Conservation (phyloP, 2,888 invertebrate species). For the Gymnoscelis rufifasciata region DNA sequence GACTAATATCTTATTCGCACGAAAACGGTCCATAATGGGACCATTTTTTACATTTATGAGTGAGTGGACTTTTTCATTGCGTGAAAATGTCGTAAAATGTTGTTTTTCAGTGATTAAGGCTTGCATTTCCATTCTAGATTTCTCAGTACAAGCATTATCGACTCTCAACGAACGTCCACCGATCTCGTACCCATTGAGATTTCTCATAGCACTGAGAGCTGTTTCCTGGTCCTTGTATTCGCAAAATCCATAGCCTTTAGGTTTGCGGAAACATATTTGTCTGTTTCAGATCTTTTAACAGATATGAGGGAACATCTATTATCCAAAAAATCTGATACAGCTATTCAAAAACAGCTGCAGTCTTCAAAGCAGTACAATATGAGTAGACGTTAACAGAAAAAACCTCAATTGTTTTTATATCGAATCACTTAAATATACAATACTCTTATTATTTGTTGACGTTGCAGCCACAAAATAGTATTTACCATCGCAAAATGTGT, state of each 20-base stretch:
- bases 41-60: slow-evolving; percentile 38
- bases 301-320: no score
- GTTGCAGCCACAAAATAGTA: no score
- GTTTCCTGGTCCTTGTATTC: slow-evolving; percentile 99
- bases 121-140: slow-evolving; percentile 97
- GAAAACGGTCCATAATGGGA: slow-evolving; percentile 40
- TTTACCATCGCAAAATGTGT: no score
- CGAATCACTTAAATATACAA: no score
- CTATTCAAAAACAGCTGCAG: no score
- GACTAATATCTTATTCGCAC: slow-evolving; percentile 42
- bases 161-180: slow-evolving; percentile 96
- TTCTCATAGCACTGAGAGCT: slow-evolving; percentile 98
- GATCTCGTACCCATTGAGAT: slow-evolving; percentile 97
- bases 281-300: no score
- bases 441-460: no score
- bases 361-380: no score
- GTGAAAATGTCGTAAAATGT: slow-evolving; percentile 34
- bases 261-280: no score
- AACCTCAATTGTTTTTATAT: no score
- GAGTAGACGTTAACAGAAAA: no score
- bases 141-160: slow-evolving; percentile 97
- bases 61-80: slow-evolving; percentile 38
- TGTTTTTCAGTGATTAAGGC: slow-evolving; percentile 77
- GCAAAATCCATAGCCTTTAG: slow-evolving; percentile 99
- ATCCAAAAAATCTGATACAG: no score